Conservation (phyloP, 2,797 vertebrate genomes). For the Chiloscyllium punctatum region DNA sequence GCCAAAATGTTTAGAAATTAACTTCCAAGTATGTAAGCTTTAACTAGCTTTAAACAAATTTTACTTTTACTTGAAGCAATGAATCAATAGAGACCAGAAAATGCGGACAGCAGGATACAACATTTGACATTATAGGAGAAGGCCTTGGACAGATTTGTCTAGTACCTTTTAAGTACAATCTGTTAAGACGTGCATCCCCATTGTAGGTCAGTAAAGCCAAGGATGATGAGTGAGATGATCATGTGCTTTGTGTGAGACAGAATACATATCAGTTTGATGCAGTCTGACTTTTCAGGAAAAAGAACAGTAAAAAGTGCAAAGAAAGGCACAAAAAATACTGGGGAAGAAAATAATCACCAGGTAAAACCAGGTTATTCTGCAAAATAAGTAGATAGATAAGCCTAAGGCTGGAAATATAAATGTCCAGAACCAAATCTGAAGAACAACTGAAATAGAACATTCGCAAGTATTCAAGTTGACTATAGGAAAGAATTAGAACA, state of each 20-base stretch:
- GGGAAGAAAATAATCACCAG: background rate
- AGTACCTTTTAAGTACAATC: background rate
- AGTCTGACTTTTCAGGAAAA: background rate
- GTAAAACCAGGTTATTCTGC: background rate
- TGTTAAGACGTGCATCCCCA: background rate
- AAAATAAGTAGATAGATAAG: background rate
- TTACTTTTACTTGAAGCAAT: background rate
- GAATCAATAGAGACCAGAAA: background rate
- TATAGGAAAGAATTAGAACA: background rate
- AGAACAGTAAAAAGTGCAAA: background rate
- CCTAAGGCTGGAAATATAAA: background rate
- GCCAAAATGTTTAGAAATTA: background rate
- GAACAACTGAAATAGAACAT: background rate
- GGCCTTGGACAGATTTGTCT: background rate
- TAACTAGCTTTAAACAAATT: background rate
- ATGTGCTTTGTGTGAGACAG: background rate
- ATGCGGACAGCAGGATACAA: background rate
- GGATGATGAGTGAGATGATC: background rate
- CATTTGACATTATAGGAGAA: background rate
- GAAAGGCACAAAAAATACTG: background rate
- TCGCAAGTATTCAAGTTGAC: too few species aligned
- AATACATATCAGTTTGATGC: background rate
- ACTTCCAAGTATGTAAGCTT: background rate
- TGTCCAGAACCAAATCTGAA: background rate
- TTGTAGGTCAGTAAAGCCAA: background rate